Evolutionary conservation across 2,888 invertebrate species (phyloP).

Genomic region (Rhingia rostrata): DNA sequence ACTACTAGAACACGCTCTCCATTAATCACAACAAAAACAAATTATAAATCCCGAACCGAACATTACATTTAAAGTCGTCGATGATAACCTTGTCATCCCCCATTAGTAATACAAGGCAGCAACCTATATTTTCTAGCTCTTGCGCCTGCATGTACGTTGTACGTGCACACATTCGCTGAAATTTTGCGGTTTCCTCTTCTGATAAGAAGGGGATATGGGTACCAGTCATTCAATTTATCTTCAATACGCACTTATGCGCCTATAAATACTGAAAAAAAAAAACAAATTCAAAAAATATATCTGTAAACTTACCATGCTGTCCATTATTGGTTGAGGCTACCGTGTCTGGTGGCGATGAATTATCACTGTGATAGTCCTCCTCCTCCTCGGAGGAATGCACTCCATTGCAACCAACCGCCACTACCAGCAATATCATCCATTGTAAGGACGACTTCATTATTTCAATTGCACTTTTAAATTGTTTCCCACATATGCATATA

Average conservation of each 20-base stretch:
- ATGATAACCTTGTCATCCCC: conserved; percentile 57
- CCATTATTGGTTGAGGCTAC: conserved; percentile 48
- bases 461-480: not conserved
- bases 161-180: conserved; percentile 21
- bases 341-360: conserved; percentile 67
- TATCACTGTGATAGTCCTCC: conserved; percentile 69
- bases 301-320: not conserved
- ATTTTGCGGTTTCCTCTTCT: conserved; percentile 33
- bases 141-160: not conserved
- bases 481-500: conserved; percentile 7
- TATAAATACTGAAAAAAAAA: not conserved
- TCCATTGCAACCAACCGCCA: conserved; percentile 25
- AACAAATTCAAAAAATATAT: conserved; percentile 1
- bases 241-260: not conserved
- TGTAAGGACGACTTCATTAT: conserved; percentile 65
- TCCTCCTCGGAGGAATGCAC: conserved; percentile 55
- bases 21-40: not conserved
- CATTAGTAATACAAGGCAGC: conserved; percentile 39
- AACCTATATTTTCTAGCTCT: too few species aligned
- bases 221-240: conserved; percentile 13
- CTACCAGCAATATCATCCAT: conserved; percentile 51
- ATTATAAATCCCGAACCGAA: not conserved
- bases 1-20: not conserved
- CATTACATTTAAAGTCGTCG: conserved; percentile 3
- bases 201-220: conserved; percentile 13